Evolutionary conservation across 2,113 vertebrate species (phyloP), one percentile per base, ranked within the genome.

Genomic region (Hassar affinis): DNA sequence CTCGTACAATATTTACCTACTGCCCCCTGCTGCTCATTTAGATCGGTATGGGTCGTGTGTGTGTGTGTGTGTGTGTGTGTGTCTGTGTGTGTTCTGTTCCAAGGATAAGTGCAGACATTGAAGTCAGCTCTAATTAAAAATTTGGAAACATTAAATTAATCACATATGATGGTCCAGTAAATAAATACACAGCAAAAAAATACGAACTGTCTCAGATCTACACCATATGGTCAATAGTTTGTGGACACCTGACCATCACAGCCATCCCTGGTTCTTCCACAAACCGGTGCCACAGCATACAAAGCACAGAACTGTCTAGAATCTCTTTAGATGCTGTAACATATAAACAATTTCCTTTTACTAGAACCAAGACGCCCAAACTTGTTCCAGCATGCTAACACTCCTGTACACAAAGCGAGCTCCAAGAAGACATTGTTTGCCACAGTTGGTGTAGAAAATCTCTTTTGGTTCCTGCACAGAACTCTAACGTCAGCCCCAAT

Each of bases 21-120:
- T 87, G 86, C 81, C 86, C 68, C 84, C 86, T 85, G 72, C 80
- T 83, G 86, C 81, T 22, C 7, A 10, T 62, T 61, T 59, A 6
- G 61, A 30, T 83, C 14, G 27, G 35, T 71, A 42, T 52, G 20
- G 33, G 52, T 57, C 27, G n/a, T 14, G 35, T 54, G 7, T 4
- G 20, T 51, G 57, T 52, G 27, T 33, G 33, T 68, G 33, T 20
- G 18, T 35, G 18, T 38, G 64, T 68, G 33, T 20, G 17, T 38
- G 33, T 66, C 30, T 66, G 20, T 69, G 66, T 42, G 62, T 35
- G 30, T 4, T 20, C 30, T 54, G n/a, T 42, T 81, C 47, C 22
- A 10, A 4, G 10, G 18, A 66, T 80, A 25, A 15, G 27, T 35
- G 5, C 64, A 69, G 49, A 62, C 11, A 56, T 7, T 69, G 22